phyloP scores from a whole-genome alignment of 2,888 invertebrate species.

The Flabesymbios commensalis region DNA sequence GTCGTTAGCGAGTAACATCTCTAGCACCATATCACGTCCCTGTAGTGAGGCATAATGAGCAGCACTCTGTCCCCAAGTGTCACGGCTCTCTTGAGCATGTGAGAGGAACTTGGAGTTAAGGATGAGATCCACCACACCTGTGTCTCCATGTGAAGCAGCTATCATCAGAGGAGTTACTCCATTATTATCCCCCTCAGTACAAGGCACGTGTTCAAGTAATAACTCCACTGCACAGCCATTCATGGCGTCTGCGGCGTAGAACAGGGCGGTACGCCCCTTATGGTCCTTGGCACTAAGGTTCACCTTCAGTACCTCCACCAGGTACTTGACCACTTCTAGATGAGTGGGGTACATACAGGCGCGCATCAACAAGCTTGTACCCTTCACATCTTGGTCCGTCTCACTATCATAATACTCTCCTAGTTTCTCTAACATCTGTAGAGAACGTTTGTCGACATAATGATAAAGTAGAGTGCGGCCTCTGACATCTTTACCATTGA shows the following conservation, averaged over 20 bases:
- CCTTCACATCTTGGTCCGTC: slow-evolving; percentile 18
- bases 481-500: slow-evolving; percentile 27
- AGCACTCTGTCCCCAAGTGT: slow-evolving; percentile 26
- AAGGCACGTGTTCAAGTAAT: slow-evolving; percentile 21
- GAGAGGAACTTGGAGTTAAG: slow-evolving; percentile 25
- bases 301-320: slow-evolving; percentile 29
- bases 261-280: slow-evolving; percentile 24
- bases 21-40: slow-evolving; percentile 20
- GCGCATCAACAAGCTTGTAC: slow-evolving; percentile 30
- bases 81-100: slow-evolving; percentile 16
- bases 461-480: slow-evolving; percentile 31
- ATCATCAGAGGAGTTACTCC: slow-evolving; percentile 31
- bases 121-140: slow-evolving; percentile 22
- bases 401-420: slow-evolving; percentile 6
- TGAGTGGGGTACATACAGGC: slow-evolving; percentile 21
- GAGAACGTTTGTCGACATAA: slow-evolving; percentile 26
- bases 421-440: slow-evolving; percentile 12
- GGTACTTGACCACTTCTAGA: slow-evolving; percentile 26
- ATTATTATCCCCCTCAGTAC: slow-evolving; percentile 19
- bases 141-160: slow-evolving; percentile 26
- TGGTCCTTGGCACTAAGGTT: slow-evolving; percentile 22
- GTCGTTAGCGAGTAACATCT: background rate
- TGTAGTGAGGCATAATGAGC: slow-evolving; percentile 33
- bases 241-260: slow-evolving; percentile 33
- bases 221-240: slow-evolving; percentile 21